Base-by-base conservation (phyloP, 2,797 vertebrate species). In the Tapirus indicus region DNA sequence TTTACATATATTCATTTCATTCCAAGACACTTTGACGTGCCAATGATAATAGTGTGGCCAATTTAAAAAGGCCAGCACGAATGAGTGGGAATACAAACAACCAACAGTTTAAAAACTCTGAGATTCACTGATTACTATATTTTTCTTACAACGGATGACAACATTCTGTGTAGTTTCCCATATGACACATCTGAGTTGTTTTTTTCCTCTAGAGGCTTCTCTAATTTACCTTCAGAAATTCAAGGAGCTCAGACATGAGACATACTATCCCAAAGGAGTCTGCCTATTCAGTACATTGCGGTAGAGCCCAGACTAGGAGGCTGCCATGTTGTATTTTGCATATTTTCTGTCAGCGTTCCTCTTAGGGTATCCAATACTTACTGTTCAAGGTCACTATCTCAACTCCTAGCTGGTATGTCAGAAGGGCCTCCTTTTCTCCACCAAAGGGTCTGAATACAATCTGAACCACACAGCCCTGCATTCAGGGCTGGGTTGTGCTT, bases 1-100 rank as follows among this genome's bases (percentile, higher is more conserved):
- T 82, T 58, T 88, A 80, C 41, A 38, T 41, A 20, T 49, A 44
- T 78, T 92, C 8, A 32, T 93, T 93, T 82, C 27, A 75, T 75
- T 77, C 32, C 38, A 64, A 84, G 49, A 86, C 16, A 85, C 5
- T 72, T 35, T 72, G n/a, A 74, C 41, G 64, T 54, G 49, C 11
- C 47, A 64, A 29, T 20, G 58, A 58, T 66, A 91, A 90, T 27
- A 64, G 1, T 7, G 10, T 32, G 68, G 58, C 69, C 44, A 54
- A 23, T 86, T 92, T 62, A 41, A 32, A 88, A 75, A 92, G 60
- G 13, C 25, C 38, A 90, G 21, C 44, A 82, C 2, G 82, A 75
- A 62, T 85, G 85, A 90, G 8, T 86, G 12, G 44, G 32, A 29
- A 60, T 52, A 79, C 38, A 66, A 79, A 72, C 32, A 91, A 56